Conservation (phyloP, 2,888 invertebrate species). For the Pterostichus niger region DNA sequence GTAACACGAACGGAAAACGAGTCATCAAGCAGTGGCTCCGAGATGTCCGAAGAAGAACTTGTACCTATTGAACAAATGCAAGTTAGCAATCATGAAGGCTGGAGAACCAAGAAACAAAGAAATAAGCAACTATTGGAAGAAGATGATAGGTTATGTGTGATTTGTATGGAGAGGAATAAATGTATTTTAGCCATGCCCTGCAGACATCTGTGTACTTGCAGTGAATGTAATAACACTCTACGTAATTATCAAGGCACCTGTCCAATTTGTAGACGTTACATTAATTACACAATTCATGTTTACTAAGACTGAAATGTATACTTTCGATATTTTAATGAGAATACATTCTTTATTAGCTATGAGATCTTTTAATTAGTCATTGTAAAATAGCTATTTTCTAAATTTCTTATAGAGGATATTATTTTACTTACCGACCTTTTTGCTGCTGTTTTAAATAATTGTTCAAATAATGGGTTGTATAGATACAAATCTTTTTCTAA, state of each 20-base stretch:
- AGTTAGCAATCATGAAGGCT: background rate
- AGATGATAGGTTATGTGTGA: slow-evolving; percentile 77
- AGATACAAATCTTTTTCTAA: too few relatives aligned
- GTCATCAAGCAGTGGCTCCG: slow-evolving; percentile 13
- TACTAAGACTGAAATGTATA: slow-evolving; percentile 70
- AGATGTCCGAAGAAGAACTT: slow-evolving; percentile 29
- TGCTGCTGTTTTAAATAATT: too few relatives aligned
- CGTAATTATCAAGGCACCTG: slow-evolving; percentile 78
- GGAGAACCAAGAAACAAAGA: background rate
- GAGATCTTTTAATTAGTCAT: background rate
- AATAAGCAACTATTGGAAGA: slow-evolving; percentile 15
- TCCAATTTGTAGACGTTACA: slow-evolving; percentile 79
- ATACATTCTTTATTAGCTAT: background rate
- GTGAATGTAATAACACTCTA: slow-evolving; percentile 78
- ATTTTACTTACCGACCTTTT: too few relatives aligned
- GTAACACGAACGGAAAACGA: slow-evolving; percentile 19
- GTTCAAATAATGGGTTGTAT: too few relatives aligned
- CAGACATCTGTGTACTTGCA: slow-evolving; percentile 80
- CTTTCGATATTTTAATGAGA: background rate
- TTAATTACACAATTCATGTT: slow-evolving; percentile 80
- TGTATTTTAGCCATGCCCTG: slow-evolving; percentile 80
- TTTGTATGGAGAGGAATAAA: slow-evolving; percentile 80
- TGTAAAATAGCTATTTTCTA: too few relatives aligned
- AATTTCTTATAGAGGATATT: too few relatives aligned
- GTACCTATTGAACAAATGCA: slow-evolving; percentile 67